Evolutionary conservation across 2,797 vertebrate species (phyloP).

Genomic region (Sebastes trivittatus): DNA sequence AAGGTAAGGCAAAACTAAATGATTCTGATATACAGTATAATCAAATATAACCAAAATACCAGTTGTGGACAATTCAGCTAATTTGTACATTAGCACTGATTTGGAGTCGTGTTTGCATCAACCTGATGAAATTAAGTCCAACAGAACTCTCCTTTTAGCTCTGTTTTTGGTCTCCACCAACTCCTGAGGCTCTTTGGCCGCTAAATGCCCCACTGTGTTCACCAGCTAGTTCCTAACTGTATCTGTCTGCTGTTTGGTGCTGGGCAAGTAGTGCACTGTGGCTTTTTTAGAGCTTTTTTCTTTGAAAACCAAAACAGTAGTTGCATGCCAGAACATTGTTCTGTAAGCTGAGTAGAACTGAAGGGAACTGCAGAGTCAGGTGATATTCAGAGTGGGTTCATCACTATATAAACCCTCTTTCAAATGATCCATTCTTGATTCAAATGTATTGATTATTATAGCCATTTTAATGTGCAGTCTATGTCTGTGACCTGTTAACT

Average conservation of each 20-base stretch:
- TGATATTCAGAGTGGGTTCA: background rate
- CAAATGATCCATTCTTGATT: background rate
- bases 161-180: background rate
- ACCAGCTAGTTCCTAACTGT: background rate
- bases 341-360: background rate
- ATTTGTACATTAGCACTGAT: background rate
- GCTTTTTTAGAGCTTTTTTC: background rate
- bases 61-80: background rate
- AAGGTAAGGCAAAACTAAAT: background rate
- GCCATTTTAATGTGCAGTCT: background rate
- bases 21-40: background rate
- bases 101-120: background rate
- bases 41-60: background rate
- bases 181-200: background rate
- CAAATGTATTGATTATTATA: background rate
- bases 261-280: background rate
- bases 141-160: background rate
- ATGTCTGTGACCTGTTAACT: background rate
- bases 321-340: background rate
- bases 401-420: background rate
- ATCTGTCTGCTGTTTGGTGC: background rate
- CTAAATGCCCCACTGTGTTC: background rate
- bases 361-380: background rate
- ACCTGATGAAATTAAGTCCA: background rate
- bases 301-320: background rate